phyloP scores from a whole-genome alignment of 2,888 invertebrate genomes.

The Arctia plantaginis region DNA sequence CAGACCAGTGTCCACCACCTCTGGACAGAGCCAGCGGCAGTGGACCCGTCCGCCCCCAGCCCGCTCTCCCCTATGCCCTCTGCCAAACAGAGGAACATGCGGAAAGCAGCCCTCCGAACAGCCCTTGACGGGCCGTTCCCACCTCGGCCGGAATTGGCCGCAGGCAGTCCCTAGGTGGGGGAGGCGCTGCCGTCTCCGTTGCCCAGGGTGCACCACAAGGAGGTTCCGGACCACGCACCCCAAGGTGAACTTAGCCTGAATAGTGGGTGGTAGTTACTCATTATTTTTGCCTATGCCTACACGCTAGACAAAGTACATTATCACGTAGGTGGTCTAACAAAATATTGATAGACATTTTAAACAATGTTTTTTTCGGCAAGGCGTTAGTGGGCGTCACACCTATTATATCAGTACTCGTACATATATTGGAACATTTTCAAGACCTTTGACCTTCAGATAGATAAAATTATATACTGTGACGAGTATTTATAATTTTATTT shows the following conservation, averaged over 20 bases:
- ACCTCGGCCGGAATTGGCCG: too few species aligned
- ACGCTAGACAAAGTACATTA: background rate
- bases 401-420: constrained; percentile 3
- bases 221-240: too few species aligned
- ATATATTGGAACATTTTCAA: constrained; percentile 13
- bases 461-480: background rate
- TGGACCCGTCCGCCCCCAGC: too few species aligned
- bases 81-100: too few species aligned
- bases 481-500: background rate
- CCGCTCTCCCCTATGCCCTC: too few species aligned
- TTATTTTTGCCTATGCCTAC: background rate
- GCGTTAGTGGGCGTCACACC: background rate
- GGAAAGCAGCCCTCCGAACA: too few species aligned
- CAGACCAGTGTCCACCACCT: too few species aligned
- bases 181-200: too few species aligned
- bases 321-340: background rate
- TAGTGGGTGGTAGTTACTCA: background rate
- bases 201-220: too few species aligned
- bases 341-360: constrained; percentile 30
- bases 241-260: background rate
- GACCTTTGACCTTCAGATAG: background rate
- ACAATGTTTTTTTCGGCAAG: constrained; percentile 13
- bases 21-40: too few species aligned
- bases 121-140: too few species aligned
- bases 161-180: too few species aligned